Conservation (phyloP, 2,888 invertebrate genomes). For the Hedychridium roseum region DNA sequence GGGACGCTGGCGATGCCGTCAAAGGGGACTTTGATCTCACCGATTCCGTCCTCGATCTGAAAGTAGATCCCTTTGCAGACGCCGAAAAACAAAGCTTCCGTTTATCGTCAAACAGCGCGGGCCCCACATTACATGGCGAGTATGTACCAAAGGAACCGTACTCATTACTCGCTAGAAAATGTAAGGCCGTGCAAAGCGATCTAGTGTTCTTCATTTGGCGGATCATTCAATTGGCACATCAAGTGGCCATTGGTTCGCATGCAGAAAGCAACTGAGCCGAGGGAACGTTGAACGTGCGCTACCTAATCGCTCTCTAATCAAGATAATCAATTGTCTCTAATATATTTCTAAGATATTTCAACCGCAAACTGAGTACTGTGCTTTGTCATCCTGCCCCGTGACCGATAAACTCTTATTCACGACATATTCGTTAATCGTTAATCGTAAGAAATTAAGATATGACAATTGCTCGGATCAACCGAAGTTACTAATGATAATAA, state of each 20-base stretch:
- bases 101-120: conserved; percentile 15
- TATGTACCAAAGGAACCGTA: background rate
- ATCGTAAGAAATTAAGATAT: too few species aligned
- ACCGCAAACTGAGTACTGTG: conserved; percentile 30
- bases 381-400: too few species aligned
- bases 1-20: conserved; percentile 60
- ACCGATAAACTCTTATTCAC: too few species aligned
- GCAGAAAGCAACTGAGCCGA: conserved; percentile 22
- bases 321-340: conserved; percentile 22
- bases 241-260: conserved; percentile 22
- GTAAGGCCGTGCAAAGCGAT: conserved; percentile 26
- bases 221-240: conserved; percentile 10
- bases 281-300: conserved; percentile 16
- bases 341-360: conserved; percentile 23
- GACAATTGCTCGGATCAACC: too few species aligned
- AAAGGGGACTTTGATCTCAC: conserved; percentile 60
- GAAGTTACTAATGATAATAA: too few species aligned
- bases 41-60: conserved; percentile 60
- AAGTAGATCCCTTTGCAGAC: conserved; percentile 26
- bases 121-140: conserved; percentile 1
- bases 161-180: background rate
- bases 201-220: conserved; percentile 10
- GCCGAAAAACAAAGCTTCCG: conserved; percentile 12
- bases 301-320: conserved; percentile 28
- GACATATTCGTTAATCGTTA: too few species aligned